phyloP scores from a whole-genome alignment of 2,113 vertebrate species.

The Lontra canadensis region DNA sequence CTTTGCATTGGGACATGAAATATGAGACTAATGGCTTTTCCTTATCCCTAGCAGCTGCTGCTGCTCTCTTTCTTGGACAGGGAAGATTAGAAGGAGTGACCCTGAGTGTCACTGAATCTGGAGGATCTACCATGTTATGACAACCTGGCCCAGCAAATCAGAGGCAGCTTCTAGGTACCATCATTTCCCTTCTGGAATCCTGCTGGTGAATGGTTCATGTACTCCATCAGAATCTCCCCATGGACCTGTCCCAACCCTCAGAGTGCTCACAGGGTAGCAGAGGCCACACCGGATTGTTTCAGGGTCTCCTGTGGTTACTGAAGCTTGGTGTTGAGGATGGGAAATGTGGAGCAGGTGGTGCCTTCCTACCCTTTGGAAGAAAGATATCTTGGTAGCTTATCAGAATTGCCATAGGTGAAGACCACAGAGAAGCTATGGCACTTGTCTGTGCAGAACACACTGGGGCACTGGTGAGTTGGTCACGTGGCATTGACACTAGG shows the following conservation, averaged over 20 bases:
- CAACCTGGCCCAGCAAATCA: neutral
- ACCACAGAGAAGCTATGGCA: neutral
- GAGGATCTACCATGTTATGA: neutral
- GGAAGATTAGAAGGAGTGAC: neutral
- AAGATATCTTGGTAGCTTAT: neutral
- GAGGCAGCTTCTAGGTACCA: neutral
- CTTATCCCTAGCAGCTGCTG: neutral
- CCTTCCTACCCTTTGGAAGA: neutral
- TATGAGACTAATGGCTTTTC: neutral
- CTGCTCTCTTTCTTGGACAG: neutral
- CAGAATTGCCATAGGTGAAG: neutral
- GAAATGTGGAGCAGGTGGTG: no score
- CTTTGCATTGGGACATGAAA: neutral
- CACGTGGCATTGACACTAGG: neutral
- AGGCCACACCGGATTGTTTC: neutral
- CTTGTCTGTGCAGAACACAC: neutral
- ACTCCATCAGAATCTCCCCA: neutral
- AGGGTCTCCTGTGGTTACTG: neutral
- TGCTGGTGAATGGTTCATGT: accelerated
- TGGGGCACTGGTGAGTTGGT: neutral
- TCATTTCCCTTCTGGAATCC: accelerated
- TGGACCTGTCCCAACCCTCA: neutral
- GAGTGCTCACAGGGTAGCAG: neutral
- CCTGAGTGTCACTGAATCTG: neutral
- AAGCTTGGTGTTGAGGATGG: neutral